Evolutionary conservation across 2,888 invertebrate species (phyloP), one percentile per base, ranked within the genome.

Genomic region (Callinectes sapidus): DNA sequence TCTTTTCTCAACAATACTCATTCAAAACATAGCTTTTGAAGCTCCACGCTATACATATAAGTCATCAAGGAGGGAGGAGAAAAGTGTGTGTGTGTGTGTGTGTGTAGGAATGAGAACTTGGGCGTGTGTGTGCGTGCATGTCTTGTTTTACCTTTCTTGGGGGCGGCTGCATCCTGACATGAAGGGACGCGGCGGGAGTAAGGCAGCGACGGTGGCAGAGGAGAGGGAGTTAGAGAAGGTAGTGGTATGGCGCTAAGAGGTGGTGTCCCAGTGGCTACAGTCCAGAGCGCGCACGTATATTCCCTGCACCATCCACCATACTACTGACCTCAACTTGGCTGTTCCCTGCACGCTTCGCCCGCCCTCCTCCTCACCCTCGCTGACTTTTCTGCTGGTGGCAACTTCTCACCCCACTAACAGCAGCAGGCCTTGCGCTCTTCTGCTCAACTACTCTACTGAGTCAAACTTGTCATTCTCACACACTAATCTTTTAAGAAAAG

Each of bases 141-240:
- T 71, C 8, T 0, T 1, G 71, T 87, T 87, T 92, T 92, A 94
- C 93, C 93, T 94, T 94, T 91, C 94, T 94, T 28, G 94, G 94
- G 32, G 94, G 94, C 18, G 94, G 94, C 92, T 94, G 94, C 94
- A 94, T 94, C 81, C 89, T 93, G 87, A 89, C 92, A 92, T 92
- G 87, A 86, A 91, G 88, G 32, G 55, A 88, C 16, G 23, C n/a
- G 13, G 28, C 32, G 32, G 55, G 28, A 28, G 18, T 55, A 54
- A 32, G 23, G 32, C n/a, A 88, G 88, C 54, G 16, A 35, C 54
- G 55, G 55, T 42, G 23, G 32, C 28, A 48, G 48, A 48, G n/a
- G 55, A 28, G 87, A n/a, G 54, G 35, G 85, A 16, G 71, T 23
- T 23, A 14, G 86, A 55, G 88, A 1, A 55, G 55, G 55, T 6